Evolutionary conservation across 2,113 vertebrate species (phyloP).

Genomic region (Typhlomys cinereus): DNA sequence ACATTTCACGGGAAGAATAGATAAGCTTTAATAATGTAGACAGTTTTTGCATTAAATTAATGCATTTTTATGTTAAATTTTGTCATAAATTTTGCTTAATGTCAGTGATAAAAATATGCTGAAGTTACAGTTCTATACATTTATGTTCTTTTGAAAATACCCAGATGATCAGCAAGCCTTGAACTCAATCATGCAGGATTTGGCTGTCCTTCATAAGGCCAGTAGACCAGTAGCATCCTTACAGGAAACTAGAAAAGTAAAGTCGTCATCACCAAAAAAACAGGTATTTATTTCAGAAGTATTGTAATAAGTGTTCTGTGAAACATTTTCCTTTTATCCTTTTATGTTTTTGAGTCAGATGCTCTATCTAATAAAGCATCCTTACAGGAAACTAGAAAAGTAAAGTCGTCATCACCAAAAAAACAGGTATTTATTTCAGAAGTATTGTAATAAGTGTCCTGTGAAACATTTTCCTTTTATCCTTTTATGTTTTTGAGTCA

Average conservation of each 20-base stretch:
- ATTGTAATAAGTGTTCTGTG: slow-evolving; percentile 55
- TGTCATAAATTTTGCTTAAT: slow-evolving; percentile 47
- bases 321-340: slow-evolving; percentile 52
- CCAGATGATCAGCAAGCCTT: slow-evolving; percentile 97
- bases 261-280: slow-evolving; percentile 95
- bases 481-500: slow-evolving; percentile 40
- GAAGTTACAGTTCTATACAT: slow-evolving; percentile 42
- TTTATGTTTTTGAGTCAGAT: slow-evolving; percentile 39
- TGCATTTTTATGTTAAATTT: slow-evolving; percentile 10
- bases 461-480: slow-evolving; percentile 49
- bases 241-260: slow-evolving; percentile 92
- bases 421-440: slow-evolving; percentile 91
- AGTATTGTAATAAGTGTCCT: slow-evolving; percentile 62
- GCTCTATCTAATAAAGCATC: slow-evolving; percentile 77
- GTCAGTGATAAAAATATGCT: slow-evolving; percentile 37
- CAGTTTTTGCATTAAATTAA: no score
- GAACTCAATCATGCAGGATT: slow-evolving; percentile 99
- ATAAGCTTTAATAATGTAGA: slow-evolving; percentile 13
- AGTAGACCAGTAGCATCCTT: slow-evolving; percentile 92
- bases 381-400: slow-evolving; percentile 91
- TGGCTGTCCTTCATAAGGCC: slow-evolving; percentile 97
- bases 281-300: slow-evolving; percentile 88
- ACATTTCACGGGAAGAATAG: background rate
- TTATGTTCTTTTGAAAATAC: slow-evolving; percentile 40
- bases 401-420: slow-evolving; percentile 95